Evolutionary conservation across 1,140 invertebrate genomes (phyloP), one percentile per base, ranked within the genome.

Genomic region (Xylocopa sonorina): DNA sequence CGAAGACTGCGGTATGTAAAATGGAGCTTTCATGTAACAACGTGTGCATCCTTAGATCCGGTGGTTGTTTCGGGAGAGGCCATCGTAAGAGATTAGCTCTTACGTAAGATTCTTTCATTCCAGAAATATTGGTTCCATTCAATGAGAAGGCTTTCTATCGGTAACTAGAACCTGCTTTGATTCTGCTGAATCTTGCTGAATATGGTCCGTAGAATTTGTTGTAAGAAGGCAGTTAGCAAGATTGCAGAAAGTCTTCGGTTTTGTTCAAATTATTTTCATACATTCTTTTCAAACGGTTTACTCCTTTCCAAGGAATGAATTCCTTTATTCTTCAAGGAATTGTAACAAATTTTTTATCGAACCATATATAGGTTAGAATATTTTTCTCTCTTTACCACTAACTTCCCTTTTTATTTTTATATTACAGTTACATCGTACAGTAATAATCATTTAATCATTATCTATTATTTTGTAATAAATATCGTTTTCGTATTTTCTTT

Each of bases 51-150:
- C 62, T 64, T n/a, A 9, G 27, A 24, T 48, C 48, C 18, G 24
- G 7, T 32, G 43, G 18, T 32, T 48, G 43, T n/a, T 48, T 29
- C 27, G 18, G 48, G 18, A 66, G 63, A 66, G 38, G 27, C 27
- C 43, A n/a, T 66, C 27, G 21, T 48, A 18, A n/a, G 18, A 18
- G 63, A 66, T 43, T 32, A 48, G 24, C 64, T 68, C 21, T 68
- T 51, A 68, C 64, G 46, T 51, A 51, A 68, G 48, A 18, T 53
- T n/a, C 48, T 68, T 68, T 51, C 29, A 32, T 34, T 51, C 64
- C 24, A 34, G 48, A 21, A 68, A 68, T 51, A 34, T 24, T n/a
- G 29, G 2, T n/a, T 16, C 12, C 46, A 34, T 68, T 68, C 46
- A 68, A 14, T n/a, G 46, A 3, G 64, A 68, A 34, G 10, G 32